phyloP scores from a whole-genome alignment of 2,113 vertebrate species.

The Sigmodon hispidus region DNA sequence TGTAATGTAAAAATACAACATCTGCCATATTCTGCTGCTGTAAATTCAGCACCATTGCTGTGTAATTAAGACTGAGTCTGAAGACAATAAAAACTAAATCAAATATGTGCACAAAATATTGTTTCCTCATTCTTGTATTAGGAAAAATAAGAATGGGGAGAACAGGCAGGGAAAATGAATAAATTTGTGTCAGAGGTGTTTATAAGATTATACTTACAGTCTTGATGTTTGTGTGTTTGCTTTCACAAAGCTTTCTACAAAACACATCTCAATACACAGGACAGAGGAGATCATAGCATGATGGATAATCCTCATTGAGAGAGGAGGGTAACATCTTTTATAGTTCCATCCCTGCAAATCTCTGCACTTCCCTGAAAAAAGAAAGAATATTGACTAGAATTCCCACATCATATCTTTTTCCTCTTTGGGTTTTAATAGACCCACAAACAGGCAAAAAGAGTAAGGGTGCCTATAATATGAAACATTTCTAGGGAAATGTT shows the following conservation, averaged over 20 bases:
- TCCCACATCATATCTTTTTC: neutral
- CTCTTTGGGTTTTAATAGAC: conserved; percentile 16
- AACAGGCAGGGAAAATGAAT: neutral
- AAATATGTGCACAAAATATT: conserved; percentile 69
- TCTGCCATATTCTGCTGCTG: conserved; percentile 16
- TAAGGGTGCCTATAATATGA: neutral
- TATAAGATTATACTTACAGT: conserved; percentile 27
- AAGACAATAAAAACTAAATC: conserved; percentile 65
- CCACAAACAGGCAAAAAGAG: neutral
- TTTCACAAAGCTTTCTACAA: conserved; percentile 30
- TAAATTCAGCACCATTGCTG: conserved; percentile 53
- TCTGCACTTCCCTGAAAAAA: neutral
- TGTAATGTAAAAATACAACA: conserved; percentile 32
- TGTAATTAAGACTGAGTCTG: conserved; percentile 43
- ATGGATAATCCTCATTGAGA: conserved; percentile 40
- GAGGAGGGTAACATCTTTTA: neutral
- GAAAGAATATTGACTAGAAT: neutral
- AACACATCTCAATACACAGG: neutral
- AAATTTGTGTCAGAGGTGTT: conserved; percentile 1
- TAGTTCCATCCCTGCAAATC: neutral
- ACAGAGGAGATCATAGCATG: neutral
- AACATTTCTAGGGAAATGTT: neutral
- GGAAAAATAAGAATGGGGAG: conserved; percentile 22
- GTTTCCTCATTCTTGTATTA: conserved; percentile 42
- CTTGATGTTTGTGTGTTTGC: neutral